These are phyloP conservation scores for Dryoscopus gambensis DNA, from an alignment of 2,113 vertebrate genomes.

Conservation along the genomic window DNA sequence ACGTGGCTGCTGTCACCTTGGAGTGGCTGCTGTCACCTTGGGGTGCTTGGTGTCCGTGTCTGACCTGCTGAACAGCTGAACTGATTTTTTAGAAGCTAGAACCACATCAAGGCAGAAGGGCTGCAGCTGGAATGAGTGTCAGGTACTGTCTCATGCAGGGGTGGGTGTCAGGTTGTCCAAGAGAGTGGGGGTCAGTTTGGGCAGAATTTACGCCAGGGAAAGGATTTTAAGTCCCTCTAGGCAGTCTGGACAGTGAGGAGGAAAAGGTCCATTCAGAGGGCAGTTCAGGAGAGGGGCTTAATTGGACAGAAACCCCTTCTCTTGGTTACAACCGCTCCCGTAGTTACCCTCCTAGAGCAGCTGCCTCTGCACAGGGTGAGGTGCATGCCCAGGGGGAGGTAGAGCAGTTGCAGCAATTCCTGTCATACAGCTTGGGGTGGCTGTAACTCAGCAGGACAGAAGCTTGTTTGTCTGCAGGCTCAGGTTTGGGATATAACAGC, in stretches of 20 bases:
- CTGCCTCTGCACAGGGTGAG: accelerated
- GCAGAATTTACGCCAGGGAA: not conserved
- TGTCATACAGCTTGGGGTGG: not conserved
- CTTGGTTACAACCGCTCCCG: not conserved
- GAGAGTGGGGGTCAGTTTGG: not conserved
- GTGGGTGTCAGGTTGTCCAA: not conserved
- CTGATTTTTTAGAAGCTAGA: not conserved
- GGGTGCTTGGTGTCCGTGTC: not conserved
- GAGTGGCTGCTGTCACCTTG: not conserved
- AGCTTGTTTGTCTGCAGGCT: not conserved
- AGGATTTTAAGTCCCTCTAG: not conserved
- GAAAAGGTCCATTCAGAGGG: not conserved
- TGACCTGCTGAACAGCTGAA: not conserved
- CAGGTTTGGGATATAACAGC: not conserved
- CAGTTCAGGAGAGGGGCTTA: not conserved
- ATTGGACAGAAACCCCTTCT: not conserved
- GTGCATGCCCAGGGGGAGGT: not conserved
- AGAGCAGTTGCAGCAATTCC: not conserved
- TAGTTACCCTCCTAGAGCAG: not conserved
- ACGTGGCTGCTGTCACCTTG: not conserved
- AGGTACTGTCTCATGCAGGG: accelerated
- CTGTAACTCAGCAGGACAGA: slow-evolving; percentile 1
- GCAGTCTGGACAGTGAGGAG: not conserved
- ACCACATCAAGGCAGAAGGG: not conserved
- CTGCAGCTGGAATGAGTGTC: not conserved